These are phyloP conservation scores for Saxidomus purpurata DNA, from an alignment of 1,140 invertebrate species.

Conservation along the genomic window DNA sequence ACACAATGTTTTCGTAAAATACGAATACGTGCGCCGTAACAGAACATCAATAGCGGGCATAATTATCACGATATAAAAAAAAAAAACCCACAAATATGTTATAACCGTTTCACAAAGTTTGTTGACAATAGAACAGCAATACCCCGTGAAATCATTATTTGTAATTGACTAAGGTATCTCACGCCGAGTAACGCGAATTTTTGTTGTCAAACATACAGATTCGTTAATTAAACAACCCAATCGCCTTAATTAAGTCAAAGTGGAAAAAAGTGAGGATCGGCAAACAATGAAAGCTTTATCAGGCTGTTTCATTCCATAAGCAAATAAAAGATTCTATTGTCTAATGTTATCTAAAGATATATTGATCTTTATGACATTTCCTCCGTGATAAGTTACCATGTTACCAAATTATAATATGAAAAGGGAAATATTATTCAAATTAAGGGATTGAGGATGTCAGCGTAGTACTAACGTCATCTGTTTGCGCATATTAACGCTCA, in stretches of 20 bases:
- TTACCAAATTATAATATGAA: constrained; percentile 7
- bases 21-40: too few relatives aligned
- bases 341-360: constrained; percentile 11
- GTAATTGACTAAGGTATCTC: neutral
- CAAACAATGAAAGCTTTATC: neutral
- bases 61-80: too few relatives aligned
- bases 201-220: neutral
- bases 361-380: neutral
- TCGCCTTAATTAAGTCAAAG: constrained; percentile 16
- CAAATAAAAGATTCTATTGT: constrained; percentile 10
- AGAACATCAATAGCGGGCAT: too few relatives aligned
- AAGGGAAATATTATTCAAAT: constrained; percentile 20
- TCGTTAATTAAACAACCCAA: constrained; percentile 1
- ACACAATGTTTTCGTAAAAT: too few relatives aligned
- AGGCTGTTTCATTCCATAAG: neutral
- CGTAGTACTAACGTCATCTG: neutral
- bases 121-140: too few relatives aligned
- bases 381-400: neutral
- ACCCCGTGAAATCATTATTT: neutral
- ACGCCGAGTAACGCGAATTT: neutral
- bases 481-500: constrained; percentile 1
- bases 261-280: constrained; percentile 7
- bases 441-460: neutral
- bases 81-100: too few relatives aligned
- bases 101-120: too few relatives aligned